Evolutionary conservation across 37 sponge, comb jelly and placozoan genomes (phyloP).

Genomic region (Oopsacas minuta): DNA sequence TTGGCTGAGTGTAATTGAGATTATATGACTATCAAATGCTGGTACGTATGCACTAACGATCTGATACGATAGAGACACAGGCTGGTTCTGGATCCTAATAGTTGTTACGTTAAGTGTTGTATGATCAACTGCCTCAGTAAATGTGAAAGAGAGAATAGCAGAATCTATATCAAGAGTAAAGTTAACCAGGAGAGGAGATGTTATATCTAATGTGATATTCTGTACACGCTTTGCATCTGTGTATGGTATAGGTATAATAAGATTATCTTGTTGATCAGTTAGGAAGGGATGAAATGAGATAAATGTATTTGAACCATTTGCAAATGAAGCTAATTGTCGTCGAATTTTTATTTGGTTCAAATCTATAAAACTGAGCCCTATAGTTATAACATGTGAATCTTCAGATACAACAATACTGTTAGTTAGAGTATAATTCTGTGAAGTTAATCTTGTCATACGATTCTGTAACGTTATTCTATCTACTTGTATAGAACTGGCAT

Average conservation of each 20-base stretch:
- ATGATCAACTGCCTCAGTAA: conserved; percentile 18
- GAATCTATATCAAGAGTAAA: conserved; percentile 15
- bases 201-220: conserved; percentile 17
- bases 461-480: neutral
- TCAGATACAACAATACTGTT: neutral
- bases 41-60: conserved; percentile 9
- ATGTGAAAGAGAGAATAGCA: neutral
- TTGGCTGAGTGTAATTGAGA: conserved; percentile 44
- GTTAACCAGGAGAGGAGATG: neutral
- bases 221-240: neutral
- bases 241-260: neutral
- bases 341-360: conserved; percentile 73
- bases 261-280: neutral
- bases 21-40: conserved; percentile 49
- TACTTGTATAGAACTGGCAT: neutral
- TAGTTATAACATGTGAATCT: conserved; percentile 52
- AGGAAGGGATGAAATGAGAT: conserved; percentile 44
- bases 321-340: conserved; percentile 31
- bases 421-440: neutral
- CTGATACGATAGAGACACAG: neutral
- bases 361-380: conserved; percentile 59
- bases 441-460: neutral
- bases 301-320: conserved; percentile 41
- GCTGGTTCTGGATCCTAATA: neutral
- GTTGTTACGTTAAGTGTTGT: conserved; percentile 14